Evolutionary conservation across 2,113 vertebrate species (phyloP), one percentile per base, ranked within the genome.

Genomic region (Bambusicola thoracicus): DNA sequence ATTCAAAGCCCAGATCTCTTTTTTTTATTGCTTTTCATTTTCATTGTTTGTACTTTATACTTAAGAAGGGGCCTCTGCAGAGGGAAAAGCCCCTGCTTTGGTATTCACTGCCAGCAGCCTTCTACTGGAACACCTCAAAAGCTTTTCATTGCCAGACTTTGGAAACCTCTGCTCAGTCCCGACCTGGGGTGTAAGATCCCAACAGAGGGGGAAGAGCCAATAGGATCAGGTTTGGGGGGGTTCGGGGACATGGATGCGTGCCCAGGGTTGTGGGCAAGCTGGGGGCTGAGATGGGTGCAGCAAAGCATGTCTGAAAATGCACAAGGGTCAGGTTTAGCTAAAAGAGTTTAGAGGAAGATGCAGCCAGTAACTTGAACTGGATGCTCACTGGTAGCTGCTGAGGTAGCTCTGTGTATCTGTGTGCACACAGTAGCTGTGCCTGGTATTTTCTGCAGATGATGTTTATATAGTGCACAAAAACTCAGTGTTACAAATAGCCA

Each of bases 1-100:
- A 97, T 98, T 98, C 96, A 97, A 96, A 97, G 97, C 93, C 97
- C 90, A 97, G 98, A 97, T 97, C 95, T 91, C 85, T 81, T 97
- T 97, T 98, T 98, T 97, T 96, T 97, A 95, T 90, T 93, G 81
- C 93, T 96, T 97, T 96, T 88, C 95, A 73, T 97, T 96, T 94
- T 98, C 97, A 97, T 98, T 98, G 97, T 98, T 98, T 94, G 89
- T 94, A 90, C 91, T 93, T 97, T 97, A 96, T 93, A 70, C 91
- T 94, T 93, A 97, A 97, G 93, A 94, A 92, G 91, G 95, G 96
- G 81, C 84, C 75, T 85, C 93, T 69, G 90, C 55, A 51, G 53
- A 90, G 91, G 89, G 55, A 63, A 90, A 94, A 76, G 41, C 66
- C 61, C 76, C 81, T 86, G 66, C 75, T 79, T 93, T 79, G 92